Evolutionary conservation across 2,797 vertebrate genomes (phyloP).

Genomic region (Neomorphus geoffroyi): DNA sequence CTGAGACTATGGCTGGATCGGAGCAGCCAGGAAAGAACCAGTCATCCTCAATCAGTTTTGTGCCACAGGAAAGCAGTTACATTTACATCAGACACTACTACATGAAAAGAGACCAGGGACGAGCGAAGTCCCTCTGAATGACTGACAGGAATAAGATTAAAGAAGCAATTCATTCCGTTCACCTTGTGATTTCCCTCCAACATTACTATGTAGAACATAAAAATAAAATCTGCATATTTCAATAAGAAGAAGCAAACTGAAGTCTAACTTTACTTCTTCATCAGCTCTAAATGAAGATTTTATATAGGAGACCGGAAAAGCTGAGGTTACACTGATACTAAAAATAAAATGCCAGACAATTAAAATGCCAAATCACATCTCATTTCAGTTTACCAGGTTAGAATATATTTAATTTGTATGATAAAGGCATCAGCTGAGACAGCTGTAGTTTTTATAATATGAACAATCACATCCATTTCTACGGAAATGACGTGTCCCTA

Average conservation of each 20-base stretch:
- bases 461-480: not conserved
- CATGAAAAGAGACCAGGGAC: conserved; percentile 35
- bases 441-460: not conserved
- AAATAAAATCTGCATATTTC: not conserved
- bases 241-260: not conserved
- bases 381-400: not conserved
- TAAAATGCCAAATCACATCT: not conserved
- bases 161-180: conserved; percentile 9
- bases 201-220: not conserved
- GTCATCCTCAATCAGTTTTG: conserved; percentile 99
- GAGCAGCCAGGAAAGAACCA: conserved; percentile 99
- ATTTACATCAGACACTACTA: conserved; percentile 68
- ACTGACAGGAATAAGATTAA: conserved; percentile 42
- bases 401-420: not conserved
- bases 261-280: conserved; percentile 16
- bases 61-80: conserved; percentile 88
- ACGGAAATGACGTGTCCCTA: not conserved
- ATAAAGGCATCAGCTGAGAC: not conserved
- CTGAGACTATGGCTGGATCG: conserved; percentile 93
- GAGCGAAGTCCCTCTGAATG: conserved; percentile 44
- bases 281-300: not conserved
- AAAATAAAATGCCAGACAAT: not conserved
- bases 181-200: conserved; percentile 61
- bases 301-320: not conserved
- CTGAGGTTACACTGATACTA: not conserved